Percentiles rank a stretch among this genome's conserved stretches.
Conservation (phyloP, 2,888 invertebrate genomes). For the Aphodius sticticus region DNA sequence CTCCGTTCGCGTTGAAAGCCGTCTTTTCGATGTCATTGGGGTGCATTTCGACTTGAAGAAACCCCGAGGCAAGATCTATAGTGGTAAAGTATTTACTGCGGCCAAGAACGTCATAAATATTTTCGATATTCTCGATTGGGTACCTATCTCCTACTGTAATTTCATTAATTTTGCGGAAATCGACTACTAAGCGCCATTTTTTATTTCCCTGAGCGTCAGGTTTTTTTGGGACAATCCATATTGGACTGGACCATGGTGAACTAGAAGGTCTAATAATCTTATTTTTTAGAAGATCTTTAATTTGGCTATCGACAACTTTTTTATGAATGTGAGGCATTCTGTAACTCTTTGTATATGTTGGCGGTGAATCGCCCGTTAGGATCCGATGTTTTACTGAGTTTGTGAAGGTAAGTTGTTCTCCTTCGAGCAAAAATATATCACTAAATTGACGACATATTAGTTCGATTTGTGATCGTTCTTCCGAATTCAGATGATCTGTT, state of each 20-base stretch:
- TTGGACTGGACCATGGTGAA: constrained; percentile 44
- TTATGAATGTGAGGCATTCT: constrained; percentile 52
- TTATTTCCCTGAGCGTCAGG: constrained; percentile 44
- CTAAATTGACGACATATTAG: constrained; percentile 13
- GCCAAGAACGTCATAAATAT: constrained; percentile 54
- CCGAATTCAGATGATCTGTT: constrained; percentile 25
- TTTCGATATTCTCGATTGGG: constrained; percentile 53
- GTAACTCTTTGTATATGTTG: constrained; percentile 51
- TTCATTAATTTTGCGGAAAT: constrained; percentile 55
- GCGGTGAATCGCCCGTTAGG: constrained; percentile 45
- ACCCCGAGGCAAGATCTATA: constrained; percentile 54
- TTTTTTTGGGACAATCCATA: constrained; percentile 53
- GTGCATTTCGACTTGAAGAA: constrained; percentile 53
- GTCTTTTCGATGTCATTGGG: constrained; percentile 40
- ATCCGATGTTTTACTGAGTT: constrained; percentile 48
- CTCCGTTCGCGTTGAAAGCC: constrained; percentile 43
- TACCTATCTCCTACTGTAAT: constrained; percentile 52
- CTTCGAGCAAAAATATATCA: constrained; percentile 23
- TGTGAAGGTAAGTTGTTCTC: constrained; percentile 23
- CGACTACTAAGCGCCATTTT: constrained; percentile 54
- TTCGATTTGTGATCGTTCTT: constrained; percentile 15
- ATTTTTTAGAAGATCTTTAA: constrained; percentile 46
- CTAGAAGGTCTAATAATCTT: constrained; percentile 46
- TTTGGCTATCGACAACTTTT: constrained; percentile 50
- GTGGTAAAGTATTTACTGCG: constrained; percentile 53